Conservation (phyloP, 2,113 vertebrate genomes). For the Tachysurus fulvidraco region DNA sequence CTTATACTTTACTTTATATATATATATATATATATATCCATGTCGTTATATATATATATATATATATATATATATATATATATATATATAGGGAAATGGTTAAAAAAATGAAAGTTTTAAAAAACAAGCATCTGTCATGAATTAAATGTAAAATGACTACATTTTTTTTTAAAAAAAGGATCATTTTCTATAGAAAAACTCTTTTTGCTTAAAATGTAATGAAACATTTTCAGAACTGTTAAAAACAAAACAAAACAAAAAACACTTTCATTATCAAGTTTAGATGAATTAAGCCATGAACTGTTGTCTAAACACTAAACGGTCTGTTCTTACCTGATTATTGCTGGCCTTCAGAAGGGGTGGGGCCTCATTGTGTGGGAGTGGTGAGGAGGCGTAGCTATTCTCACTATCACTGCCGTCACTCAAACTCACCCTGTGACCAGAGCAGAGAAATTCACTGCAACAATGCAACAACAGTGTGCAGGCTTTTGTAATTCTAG, state of each 20-base stretch:
- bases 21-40: too few species aligned
- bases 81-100: too few species aligned
- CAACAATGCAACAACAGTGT: background rate
- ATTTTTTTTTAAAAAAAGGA: background rate
- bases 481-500: background rate
- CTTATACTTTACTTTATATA: too few species aligned
- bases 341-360: conserved; percentile 84
- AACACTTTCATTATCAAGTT: background rate
- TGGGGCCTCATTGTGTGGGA: conserved; percentile 76
- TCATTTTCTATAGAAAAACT: background rate
- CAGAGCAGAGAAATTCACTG: conserved; percentile 23
- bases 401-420: conserved; percentile 92
- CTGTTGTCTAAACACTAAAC: background rate
- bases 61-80: too few species aligned
- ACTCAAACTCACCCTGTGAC: conserved; percentile 86
- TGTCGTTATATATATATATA: too few species aligned
- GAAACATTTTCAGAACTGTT: too few species aligned
- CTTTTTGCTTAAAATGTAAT: background rate
- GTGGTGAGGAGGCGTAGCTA: conserved; percentile 83
- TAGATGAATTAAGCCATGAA: background rate
- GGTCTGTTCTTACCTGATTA: conserved; percentile 57
- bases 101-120: too few species aligned
- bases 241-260: too few species aligned
- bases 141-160: background rate
- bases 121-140: background rate